A percentile compares a stretch with the other conserved stretches of the same genome.
Evolutionary conservation across 2,113 vertebrate genomes (phyloP).

Genomic region (Nestor notabilis): DNA sequence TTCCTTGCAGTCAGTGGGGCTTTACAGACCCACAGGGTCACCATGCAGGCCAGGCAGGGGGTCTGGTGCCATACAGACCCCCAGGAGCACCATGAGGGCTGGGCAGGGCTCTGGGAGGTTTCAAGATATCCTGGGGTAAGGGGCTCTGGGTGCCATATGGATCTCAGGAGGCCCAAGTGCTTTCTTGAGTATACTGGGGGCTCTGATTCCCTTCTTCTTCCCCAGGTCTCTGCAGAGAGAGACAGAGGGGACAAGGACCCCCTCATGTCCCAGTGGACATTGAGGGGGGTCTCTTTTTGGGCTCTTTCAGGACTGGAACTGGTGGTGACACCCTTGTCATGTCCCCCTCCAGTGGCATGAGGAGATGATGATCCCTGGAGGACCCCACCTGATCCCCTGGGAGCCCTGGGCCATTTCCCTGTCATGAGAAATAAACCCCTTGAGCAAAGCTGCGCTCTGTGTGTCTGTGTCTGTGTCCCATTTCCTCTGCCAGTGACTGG

Average conservation of each 20-base stretch:
- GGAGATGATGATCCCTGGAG: not conserved
- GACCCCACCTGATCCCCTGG: not conserved
- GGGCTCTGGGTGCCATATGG: not conserved
- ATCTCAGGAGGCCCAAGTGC: not conserved
- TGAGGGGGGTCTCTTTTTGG: not conserved
- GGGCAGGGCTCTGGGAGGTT: not conserved
- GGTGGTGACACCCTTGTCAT: not conserved
- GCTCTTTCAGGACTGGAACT: not conserved
- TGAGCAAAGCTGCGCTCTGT: not conserved
- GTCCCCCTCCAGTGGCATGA: not conserved
- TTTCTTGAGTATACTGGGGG: accelerated
- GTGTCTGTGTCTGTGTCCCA: not conserved
- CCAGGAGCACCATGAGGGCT: too few species aligned
- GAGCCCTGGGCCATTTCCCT: not conserved
- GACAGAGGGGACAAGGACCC: not conserved
- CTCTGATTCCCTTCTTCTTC: not conserved
- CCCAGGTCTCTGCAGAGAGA: not conserved
- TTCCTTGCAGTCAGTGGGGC: not conserved
- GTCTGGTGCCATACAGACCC: not conserved
- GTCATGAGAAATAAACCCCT: not conserved
- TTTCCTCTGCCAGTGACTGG: not conserved
- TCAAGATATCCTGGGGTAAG: not conserved
- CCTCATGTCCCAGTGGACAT: not conserved
- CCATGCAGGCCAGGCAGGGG: not conserved
- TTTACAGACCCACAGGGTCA: not conserved